A percentile compares a stretch with the other conserved stretches of the same genome.
Conservation (phyloP, 2,888 invertebrate genomes). For the Aelia acuminata region DNA sequence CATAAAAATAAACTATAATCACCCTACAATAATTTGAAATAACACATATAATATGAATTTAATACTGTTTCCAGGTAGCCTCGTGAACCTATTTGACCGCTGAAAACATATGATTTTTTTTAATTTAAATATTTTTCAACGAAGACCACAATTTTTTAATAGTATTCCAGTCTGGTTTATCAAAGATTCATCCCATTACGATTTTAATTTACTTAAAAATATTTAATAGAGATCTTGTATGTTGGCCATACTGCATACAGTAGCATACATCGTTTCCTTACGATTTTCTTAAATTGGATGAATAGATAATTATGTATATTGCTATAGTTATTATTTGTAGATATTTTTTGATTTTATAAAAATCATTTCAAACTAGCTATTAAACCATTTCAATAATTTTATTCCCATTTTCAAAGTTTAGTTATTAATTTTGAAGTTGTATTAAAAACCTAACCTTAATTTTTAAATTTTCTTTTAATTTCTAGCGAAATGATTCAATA, state of each 20-base stretch:
- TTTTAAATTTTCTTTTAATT: background rate
- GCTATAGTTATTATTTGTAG: too few relatives aligned
- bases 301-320: too few relatives aligned
- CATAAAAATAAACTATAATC: background rate
- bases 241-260: constrained; percentile 7
- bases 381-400: background rate
- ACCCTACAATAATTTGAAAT: background rate
- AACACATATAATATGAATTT: background rate
- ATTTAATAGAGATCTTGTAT: background rate
- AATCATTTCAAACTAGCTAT: too few relatives aligned
- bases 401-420: background rate
- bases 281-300: background rate
- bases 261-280: background rate
- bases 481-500: background rate
- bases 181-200: background rate
- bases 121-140: background rate
- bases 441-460: background rate
- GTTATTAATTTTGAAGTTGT: background rate
- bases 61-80: background rate
- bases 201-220: background rate
- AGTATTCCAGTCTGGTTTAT: background rate
- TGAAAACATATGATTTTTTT: constrained; percentile 23
- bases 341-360: background rate
- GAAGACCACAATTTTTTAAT: background rate
- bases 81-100: background rate